Percentiles rank a stretch among this genome's conserved stretches.
phyloP scores from a whole-genome alignment of 2,888 invertebrate species.

The Gibbula magus region DNA sequence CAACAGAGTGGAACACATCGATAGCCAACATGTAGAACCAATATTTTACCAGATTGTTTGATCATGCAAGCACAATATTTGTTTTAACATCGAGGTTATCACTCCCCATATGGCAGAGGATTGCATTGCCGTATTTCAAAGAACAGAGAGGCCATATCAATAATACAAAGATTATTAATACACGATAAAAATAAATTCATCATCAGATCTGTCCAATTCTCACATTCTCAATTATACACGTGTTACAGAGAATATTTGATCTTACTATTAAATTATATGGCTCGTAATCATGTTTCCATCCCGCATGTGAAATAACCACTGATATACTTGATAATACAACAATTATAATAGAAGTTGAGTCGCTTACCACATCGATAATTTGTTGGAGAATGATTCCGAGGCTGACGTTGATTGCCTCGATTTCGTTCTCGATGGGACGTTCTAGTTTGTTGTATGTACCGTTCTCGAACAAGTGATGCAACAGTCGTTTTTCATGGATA shows the following conservation, averaged over 20 bases:
- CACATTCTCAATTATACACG: not conserved
- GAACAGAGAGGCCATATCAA: not conserved
- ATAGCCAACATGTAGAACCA: too few relatives aligned
- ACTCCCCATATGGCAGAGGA: not conserved
- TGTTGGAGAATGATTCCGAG: slow-evolving; percentile 76
- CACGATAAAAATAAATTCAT: not conserved
- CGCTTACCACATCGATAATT: slow-evolving; percentile 76
- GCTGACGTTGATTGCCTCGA: slow-evolving; percentile 71
- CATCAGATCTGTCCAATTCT: not conserved
- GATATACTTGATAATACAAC: too few relatives aligned
- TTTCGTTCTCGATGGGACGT: slow-evolving; percentile 75
- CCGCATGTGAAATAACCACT: too few relatives aligned
- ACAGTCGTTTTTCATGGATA: slow-evolving; percentile 70
- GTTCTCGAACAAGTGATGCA: slow-evolving; percentile 71
- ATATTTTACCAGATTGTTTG: too few relatives aligned
- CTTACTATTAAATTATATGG: too few relatives aligned
- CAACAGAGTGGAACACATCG: too few relatives aligned
- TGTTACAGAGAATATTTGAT: too few relatives aligned
- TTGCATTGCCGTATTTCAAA: not conserved
- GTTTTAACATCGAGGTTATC: too few relatives aligned
- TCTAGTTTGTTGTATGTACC: slow-evolving; percentile 74
- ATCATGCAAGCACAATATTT: too few relatives aligned
- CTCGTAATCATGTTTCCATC: too few relatives aligned
- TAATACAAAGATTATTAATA: not conserved
- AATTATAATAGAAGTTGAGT: not conserved